Evolutionary conservation across 1,140 invertebrate species (phyloP).

Genomic region (Eriocheir sinensis): DNA sequence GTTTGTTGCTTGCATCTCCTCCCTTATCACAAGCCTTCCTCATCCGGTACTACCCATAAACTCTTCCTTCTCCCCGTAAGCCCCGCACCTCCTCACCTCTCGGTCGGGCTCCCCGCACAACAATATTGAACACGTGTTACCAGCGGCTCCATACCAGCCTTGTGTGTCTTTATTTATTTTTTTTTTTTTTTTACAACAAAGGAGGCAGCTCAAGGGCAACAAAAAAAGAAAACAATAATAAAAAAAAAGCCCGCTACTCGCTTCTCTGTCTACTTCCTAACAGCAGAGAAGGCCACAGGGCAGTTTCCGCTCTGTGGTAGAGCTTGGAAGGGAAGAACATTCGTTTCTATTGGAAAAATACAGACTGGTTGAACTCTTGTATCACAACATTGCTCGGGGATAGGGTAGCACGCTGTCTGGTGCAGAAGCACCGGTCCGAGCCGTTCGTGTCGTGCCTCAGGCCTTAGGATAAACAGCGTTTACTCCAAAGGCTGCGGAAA

Average conservation of each 20-base stretch:
- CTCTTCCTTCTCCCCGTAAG: conserved; percentile 10
- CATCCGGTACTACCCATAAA: neutral
- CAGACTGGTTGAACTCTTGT: no score
- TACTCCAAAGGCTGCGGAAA: neutral
- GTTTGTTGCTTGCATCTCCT: neutral
- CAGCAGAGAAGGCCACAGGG: no score
- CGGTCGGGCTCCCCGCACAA: neutral
- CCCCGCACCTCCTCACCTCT: neutral
- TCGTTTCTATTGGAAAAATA: no score
- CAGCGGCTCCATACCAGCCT: neutral
- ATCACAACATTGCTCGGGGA: no score
- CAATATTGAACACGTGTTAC: neutral
- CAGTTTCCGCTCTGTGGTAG: no score
- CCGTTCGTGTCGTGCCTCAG: neutral
- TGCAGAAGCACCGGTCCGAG: neutral
- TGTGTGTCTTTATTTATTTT: neutral
- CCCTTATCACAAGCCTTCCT: neutral
- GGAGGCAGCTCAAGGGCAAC: neutral
- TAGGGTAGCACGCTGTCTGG: no score
- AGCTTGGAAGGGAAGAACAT: no score
- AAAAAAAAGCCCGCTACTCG: no score
- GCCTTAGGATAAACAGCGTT: neutral
- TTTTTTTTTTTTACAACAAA: neutral
- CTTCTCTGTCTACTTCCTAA: no score
- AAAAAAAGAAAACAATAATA: no score